Evolutionary conservation across 1,140 invertebrate species (phyloP), one percentile per base, ranked within the genome.

Genomic region (Drosophila sucinea): DNA sequence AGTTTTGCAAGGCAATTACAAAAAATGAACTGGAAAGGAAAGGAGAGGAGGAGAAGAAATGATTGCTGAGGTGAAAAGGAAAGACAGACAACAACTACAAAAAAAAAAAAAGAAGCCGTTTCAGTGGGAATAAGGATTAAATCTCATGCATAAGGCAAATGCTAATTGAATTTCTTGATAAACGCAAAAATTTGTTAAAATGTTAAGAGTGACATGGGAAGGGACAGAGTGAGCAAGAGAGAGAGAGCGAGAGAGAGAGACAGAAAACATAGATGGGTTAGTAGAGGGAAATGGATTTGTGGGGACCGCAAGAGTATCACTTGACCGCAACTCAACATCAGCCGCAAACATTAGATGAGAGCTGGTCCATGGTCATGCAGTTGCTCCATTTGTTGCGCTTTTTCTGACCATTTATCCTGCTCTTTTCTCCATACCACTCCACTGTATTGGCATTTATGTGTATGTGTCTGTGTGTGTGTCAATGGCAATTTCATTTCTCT

Each of bases 71-170:
- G 32, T 76, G 33, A 35, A 35, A 38, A 3, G 0, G 8, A 38
- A 8, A 38, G 35, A 3, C 11, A 11, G 33, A 7, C 6, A 62
- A 62, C 58, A 68, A 47, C 6, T 35, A 23, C 7, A 40, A 58
- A 41, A 41, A 5, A 27, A 33, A 27, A 33, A 23, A 17, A 25
- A 3, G 35, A 7, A 44, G 32, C 35, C 67, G 41, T 63, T 35
- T 56, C 8, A 60, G 30, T 63, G 44, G 66, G 41, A 25, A 54
- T 47, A 33, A 23, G 72, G 35, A 66, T 58, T 23, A 62, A 67
- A 62, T 75, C 70, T 86, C 75, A 85, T 85, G 79, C 79, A 86
- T 85, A 85, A 86, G 76, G 66, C 78, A 85, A 78, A 79, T 86
- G 79, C 69, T 87, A 87, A 87, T 86, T 87, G 83, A 87, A 79